Base-by-base conservation (phyloP, 1,140 invertebrate genomes). In the Dendroctonus ponderosae region DNA sequence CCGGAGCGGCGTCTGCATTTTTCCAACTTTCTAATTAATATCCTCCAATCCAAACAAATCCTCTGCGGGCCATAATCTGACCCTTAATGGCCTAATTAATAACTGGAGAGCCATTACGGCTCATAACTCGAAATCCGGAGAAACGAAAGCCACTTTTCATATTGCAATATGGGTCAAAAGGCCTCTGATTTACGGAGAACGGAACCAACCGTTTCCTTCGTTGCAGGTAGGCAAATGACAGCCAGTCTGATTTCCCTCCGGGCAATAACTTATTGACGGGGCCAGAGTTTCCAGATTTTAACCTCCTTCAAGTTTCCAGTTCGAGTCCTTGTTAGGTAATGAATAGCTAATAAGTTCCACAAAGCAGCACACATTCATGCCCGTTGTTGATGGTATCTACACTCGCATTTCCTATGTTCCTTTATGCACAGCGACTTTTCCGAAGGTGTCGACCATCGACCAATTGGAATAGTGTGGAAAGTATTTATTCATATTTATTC, bases 1-100 rank as follows among this genome's bases (percentile, higher is more conserved):
- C n/a, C n/a, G n/a, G n/a, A n/a, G n/a, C n/a, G n/a, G n/a, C n/a
- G n/a, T n/a, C n/a, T n/a, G n/a, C n/a, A 56, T 56, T 56, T 56
- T 56, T 56, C 15, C 38, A 39, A 39, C 52, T 56, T 39, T 9
- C 11, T 15, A 56, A 56, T 56, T 56, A 56, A 56, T 15, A 6
- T 11, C n/a, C 52, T 56, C 15, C 15, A 40, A 56, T 56, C 38
- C 38, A 15, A 56, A 56, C 15, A 56, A 15, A 56, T 56, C 38
- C 52, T 7, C 56, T 44, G 40, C 40, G 43, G 46, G 26, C 58
- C 58, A 61, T 49, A 61, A 61, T 61, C 46, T 61, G 37, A 61
- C 44, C 58, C 58, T 61, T 61, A 61, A 61, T 61, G 46, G 49
- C 39, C 53, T 43, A 63, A 63, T 63, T 63, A 53, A 63, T 63